Base-by-base conservation (phyloP, 2,113 vertebrate species). In the Ardeotis arabs region DNA sequence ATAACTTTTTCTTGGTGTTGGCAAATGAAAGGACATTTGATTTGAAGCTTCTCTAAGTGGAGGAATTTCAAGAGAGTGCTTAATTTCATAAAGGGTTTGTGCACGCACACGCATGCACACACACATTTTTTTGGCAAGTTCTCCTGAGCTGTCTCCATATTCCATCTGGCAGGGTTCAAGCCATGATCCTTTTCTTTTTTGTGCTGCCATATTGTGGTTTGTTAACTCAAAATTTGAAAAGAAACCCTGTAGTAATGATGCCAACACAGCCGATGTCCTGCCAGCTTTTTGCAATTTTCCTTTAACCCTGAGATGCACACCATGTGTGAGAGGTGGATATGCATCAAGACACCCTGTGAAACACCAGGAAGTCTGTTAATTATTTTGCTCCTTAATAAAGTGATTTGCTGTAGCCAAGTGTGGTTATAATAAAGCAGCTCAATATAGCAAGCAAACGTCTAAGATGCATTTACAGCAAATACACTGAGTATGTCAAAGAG, bases 111-210 rank as follows among this genome's bases (percentile, higher is more conserved):
- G 27, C 84, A 13, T 4, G 29, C 58, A 20, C 45, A 25, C 66
- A 72, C 58, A 44, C 11, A 27, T 7, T n/a, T 72, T 72, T 92
- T 88, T 96, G 95, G 93, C 85, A 84, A 60, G 64, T 52, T 93
- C 68, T 75, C 53, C 83, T 81, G 82, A 86, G 75, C 84, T 74
- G 63, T 85, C 93, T 95, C 66, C 49, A 27, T 68, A 28, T 90
- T 86, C 92, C 88, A 90, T 95, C 94, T 95, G 88, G 49, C 73
- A 82, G 49, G 37, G 80, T 92, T 92, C 90, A 92, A 87, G 49
- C 53, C 83, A 66, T 2, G 29, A 56, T 67, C 55, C 14, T 63
- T 77, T 47, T 19, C 4, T n/a, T 53, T 29, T 47, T 35, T n/a
- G 0, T 83, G 45, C 27, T 52, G 35, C 60, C 4, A 9, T 72